These are phyloP conservation scores for Atta cephalotes DNA, from an alignment of 1,140 invertebrate species.

Conservation along the genomic window DNA sequence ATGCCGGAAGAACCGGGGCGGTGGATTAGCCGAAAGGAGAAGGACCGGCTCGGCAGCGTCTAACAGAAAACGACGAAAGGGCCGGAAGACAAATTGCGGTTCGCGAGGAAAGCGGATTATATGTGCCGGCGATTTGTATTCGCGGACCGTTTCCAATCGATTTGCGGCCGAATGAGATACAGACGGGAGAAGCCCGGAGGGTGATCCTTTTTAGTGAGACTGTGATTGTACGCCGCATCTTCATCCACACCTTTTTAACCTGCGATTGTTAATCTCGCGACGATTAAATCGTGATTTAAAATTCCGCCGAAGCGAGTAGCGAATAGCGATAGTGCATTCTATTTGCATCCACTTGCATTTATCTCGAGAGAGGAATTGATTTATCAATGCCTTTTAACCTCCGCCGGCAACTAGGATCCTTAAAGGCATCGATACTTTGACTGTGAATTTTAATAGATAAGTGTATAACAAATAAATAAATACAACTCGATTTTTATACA, in stretches of 20 bases:
- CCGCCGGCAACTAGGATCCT: too few relatives aligned
- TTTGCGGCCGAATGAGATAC: slow-evolving; percentile 54
- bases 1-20: slow-evolving; percentile 68
- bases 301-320: neutral
- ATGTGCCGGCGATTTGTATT: slow-evolving; percentile 62
- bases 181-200: slow-evolving; percentile 1
- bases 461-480: too few relatives aligned
- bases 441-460: too few relatives aligned
- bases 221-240: neutral
- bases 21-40: slow-evolving; percentile 59
- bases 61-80: slow-evolving; percentile 56
- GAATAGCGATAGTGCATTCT: neutral
- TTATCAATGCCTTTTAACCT: neutral
- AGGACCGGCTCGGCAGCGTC: slow-evolving; percentile 54
- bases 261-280: neutral
- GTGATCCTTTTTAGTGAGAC: slow-evolving; percentile 12
- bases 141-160: slow-evolving; percentile 59
- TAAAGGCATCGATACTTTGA: neutral
- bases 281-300: slow-evolving; percentile 14
- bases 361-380: slow-evolving; percentile 8
- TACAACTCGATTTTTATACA: too few relatives aligned
- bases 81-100: slow-evolving; percentile 63
- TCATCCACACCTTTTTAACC: neutral
- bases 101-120: slow-evolving; percentile 62
- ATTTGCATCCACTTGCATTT: neutral